Percentiles rank a stretch among this genome's conserved stretches.
Evolutionary conservation across 2,888 invertebrate species (phyloP).

Genomic region (Drosophila monieri): DNA sequence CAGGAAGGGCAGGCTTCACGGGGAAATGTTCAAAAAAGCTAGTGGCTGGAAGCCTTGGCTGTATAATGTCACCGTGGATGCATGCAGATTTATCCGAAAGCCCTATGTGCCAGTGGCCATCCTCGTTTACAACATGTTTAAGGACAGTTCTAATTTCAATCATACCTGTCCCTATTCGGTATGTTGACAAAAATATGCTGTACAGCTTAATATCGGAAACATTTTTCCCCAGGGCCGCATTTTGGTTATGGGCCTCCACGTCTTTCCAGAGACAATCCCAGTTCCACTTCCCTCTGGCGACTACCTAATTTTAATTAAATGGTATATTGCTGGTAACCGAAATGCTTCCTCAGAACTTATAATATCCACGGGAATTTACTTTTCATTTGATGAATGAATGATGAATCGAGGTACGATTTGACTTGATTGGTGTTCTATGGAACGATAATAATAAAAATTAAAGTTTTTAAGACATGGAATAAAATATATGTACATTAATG

Average conservation of each 20-base stretch:
- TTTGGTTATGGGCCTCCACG: not conserved
- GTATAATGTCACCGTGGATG: slow-evolving; percentile 5
- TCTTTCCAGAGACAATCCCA: slow-evolving; percentile 6
- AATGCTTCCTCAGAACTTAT: not conserved
- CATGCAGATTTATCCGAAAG: slow-evolving; percentile 2
- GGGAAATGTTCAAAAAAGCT: slow-evolving; percentile 11
- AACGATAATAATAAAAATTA: no score
- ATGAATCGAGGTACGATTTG: no score
- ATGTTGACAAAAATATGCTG: not conserved
- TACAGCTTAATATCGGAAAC: not conserved
- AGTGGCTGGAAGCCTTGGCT: slow-evolving; percentile 26
- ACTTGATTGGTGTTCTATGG: no score
- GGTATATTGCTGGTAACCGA: not conserved
- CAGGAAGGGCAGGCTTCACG: not conserved
- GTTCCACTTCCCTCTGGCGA: slow-evolving; percentile 13
- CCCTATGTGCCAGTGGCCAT: not conserved
- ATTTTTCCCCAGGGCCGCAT: not conserved
- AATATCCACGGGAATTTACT: slow-evolving; percentile 11
- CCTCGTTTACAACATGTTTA: slow-evolving; percentile 2
- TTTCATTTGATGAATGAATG: slow-evolving; percentile 18
- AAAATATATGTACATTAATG: no score
- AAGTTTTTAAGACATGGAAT: no score
- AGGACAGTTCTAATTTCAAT: slow-evolving; percentile 1
- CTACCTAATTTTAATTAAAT: slow-evolving; percentile 14
- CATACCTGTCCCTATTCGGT: slow-evolving; percentile 5